Base-by-base conservation (phyloP, 2,797 vertebrate genomes). In the Xenops minutus region DNA sequence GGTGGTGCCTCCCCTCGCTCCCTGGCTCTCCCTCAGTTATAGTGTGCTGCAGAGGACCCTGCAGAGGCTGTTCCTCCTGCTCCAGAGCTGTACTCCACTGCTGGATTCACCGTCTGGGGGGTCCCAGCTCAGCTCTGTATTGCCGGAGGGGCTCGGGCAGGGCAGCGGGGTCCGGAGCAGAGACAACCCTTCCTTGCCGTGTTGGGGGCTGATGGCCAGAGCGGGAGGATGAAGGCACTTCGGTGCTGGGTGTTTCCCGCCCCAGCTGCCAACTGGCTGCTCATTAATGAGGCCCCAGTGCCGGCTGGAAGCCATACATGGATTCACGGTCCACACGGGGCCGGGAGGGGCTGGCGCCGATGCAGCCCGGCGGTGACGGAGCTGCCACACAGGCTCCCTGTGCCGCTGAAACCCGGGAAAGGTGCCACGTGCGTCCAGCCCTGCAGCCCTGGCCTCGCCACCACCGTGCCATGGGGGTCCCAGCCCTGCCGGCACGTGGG, bases 111-210 rank as follows among this genome's bases (percentile, higher is more conserved):
- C 7, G 29, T 32, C 29, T 1, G 0, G 21, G 24, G 23, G 6
- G 20, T 46, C 34, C 27, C 68, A 41, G 78, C 61, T 7, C 37
- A 58, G 78, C 90, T 30, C 62, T 3, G 55, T 26, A 30, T 16
- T 10, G 2, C 27, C 1, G 0, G 27, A 48, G 48, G 54, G 32
- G 22, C 54, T 67, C 2, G 0, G 30, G 34, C 66, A 75, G 43
- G n/a, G 17, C 48, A 23, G 39, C 1, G 0, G 29, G 2, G 51
- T 3, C 51, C 0, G 0, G 26, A 72, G 74, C 48, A 58, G 82
- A 62, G 37, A 54, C 14, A 7, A 22, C 14, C 34, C 14, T 23
- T 26, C 39, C n/a, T 7, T 3, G 18, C 41, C 15, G 0, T 5
- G 26, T 56, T 0, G 0, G 21, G 41, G 30, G 32, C 85, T 24